These are phyloP conservation scores for Agapostemon virescens DNA, from an alignment of 2,888 invertebrate species.

Conservation along the genomic window DNA sequence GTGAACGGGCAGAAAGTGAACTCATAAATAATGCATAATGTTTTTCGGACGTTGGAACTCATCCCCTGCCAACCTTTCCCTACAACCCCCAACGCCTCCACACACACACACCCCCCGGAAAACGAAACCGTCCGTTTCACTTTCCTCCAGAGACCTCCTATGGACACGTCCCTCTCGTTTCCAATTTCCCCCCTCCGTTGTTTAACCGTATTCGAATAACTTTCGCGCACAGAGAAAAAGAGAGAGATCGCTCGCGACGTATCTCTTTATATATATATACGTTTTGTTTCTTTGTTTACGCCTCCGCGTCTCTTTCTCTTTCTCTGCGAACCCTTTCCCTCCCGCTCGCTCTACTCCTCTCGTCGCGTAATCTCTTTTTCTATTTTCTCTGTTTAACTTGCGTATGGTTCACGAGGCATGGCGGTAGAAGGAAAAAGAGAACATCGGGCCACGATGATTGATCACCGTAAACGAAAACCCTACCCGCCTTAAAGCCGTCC, in stretches of 20 bases:
- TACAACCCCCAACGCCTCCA: conserved; percentile 1
- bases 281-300: too few relatives aligned
- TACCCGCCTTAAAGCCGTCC: conserved; percentile 45
- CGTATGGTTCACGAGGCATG: conserved; percentile 80
- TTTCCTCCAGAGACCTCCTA: conserved; percentile 44
- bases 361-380: conserved; percentile 53
- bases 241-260: too few relatives aligned
- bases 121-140: conserved; percentile 34
- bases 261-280: too few relatives aligned
- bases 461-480: conserved; percentile 61
- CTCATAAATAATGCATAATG: conserved; percentile 77
- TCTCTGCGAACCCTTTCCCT: not conserved
- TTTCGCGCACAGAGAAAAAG: conserved; percentile 17
- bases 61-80: conserved; percentile 49
- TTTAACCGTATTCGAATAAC: conserved; percentile 65
- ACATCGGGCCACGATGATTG: conserved; percentile 66
- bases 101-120: not conserved
- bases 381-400: conserved; percentile 39
- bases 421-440: conserved; percentile 70
- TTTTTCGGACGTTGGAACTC: conserved; percentile 77
- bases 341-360: conserved; percentile 17
- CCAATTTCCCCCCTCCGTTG: conserved; percentile 58
- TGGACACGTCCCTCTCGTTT: conserved; percentile 45
- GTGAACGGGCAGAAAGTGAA: conserved; percentile 59
- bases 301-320: not conserved